A percentile compares a stretch with the other conserved stretches of the same genome.
phyloP scores from a whole-genome alignment of 2,113 vertebrate genomes.

The Callaeas wilsoni region DNA sequence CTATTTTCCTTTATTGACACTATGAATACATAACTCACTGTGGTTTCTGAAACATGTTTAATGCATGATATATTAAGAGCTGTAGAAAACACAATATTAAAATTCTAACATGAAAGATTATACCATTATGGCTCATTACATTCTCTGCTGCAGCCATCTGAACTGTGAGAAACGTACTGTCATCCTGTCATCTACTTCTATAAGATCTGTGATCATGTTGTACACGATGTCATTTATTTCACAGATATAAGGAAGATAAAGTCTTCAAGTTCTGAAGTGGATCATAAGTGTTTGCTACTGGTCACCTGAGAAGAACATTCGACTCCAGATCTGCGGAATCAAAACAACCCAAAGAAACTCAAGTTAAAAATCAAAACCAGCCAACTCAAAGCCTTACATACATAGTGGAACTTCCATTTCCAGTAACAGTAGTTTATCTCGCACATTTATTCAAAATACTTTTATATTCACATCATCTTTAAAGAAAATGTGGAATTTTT shows the following conservation, averaged over 20 bases:
- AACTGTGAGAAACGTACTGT: constrained; percentile 67
- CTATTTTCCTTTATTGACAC: constrained; percentile 42
- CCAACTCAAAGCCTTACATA: background rate
- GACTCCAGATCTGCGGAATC: background rate
- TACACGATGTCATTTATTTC: constrained; percentile 58
- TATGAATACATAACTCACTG: constrained; percentile 39
- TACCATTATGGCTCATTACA: constrained; percentile 69
- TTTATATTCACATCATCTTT: background rate
- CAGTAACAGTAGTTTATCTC: background rate
- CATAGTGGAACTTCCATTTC: background rate
- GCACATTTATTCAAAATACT: background rate
- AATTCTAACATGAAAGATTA: constrained; percentile 72
- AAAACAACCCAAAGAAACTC: background rate
- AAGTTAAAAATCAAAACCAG: background rate
- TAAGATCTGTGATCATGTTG: constrained; percentile 56
- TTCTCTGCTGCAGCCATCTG: constrained; percentile 53
- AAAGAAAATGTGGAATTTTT: background rate
- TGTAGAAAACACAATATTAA: constrained; percentile 67
- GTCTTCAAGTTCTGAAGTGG: constrained; percentile 4
- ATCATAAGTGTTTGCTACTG: background rate
- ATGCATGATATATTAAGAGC: constrained; percentile 68
- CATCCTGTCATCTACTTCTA: constrained; percentile 50
- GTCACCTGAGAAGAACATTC: background rate
- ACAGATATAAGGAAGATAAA: constrained; percentile 17
- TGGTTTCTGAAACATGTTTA: constrained; percentile 60